These are phyloP conservation scores for Benthosema pterotum DNA, from an alignment of 2,797 vertebrate genomes.

Conservation along the genomic window DNA sequence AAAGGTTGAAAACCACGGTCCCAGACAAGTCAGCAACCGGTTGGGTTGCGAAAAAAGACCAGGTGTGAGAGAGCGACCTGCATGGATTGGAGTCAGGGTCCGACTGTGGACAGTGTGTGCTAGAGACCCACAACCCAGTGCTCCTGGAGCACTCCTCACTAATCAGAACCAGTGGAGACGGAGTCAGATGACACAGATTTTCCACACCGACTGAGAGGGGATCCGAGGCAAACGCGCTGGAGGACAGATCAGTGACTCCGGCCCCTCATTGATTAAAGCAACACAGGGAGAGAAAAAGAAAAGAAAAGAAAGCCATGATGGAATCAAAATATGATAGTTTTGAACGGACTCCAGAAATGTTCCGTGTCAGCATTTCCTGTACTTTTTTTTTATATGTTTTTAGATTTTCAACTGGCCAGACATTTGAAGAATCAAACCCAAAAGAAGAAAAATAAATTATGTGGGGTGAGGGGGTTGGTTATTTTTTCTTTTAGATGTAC, in stretches of 20 bases:
- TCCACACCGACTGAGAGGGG: conserved; percentile 45
- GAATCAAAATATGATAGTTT: conserved; percentile 35
- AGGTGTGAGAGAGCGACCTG: conserved; percentile 59
- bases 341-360: conserved; percentile 34
- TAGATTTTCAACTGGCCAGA: conserved; percentile 37
- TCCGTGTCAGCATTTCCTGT: conserved; percentile 7
- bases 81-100: conserved; percentile 52
- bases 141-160: conserved; percentile 42
- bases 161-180: conserved; percentile 62
- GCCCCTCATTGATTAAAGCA: conserved; percentile 54
- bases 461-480: background rate
- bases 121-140: conserved; percentile 33
- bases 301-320: conserved; percentile 11
- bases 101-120: conserved; percentile 51
- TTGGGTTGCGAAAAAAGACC: conserved; percentile 34
- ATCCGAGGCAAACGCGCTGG: conserved; percentile 8
- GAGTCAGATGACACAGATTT: conserved; percentile 61
- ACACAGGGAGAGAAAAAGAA: background rate
- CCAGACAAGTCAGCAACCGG: conserved; percentile 1
- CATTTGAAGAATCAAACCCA: conserved; percentile 34
- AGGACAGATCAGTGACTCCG: conserved; percentile 33
- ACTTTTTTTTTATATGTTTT: conserved; percentile 22
- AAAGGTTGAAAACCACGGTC: too few relatives aligned
- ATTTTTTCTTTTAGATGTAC: conserved; percentile 39
- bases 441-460: conserved; percentile 16